A percentile compares a stretch with the other conserved stretches of the same genome.
Conservation (phyloP, 1,140 invertebrate genomes). For the Metopolophium dirhodum region DNA sequence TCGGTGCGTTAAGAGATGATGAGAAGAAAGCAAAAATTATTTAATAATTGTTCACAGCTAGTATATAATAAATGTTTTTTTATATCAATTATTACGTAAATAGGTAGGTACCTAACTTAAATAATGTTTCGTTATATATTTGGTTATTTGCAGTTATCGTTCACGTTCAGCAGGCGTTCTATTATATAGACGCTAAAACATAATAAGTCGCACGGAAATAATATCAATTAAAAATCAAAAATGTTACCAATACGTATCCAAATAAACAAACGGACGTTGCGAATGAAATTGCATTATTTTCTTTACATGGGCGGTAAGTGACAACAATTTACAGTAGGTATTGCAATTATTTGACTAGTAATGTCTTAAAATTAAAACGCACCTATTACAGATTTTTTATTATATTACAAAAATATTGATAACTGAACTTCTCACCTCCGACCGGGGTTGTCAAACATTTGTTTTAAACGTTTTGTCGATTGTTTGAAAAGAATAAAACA, state of each 20-base stretch:
- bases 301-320: slow-evolving; percentile 15
- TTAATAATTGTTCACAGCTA: too few species aligned
- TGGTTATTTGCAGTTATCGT: background rate
- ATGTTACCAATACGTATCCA: background rate
- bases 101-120: background rate
- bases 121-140: background rate
- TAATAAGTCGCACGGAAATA: background rate
- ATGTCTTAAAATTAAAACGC: background rate
- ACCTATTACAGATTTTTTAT: too few species aligned
- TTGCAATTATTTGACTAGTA: background rate
- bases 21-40: too few species aligned
- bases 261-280: background rate
- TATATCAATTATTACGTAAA: background rate
- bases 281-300: slow-evolving; percentile 19
- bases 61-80: background rate
- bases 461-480: too few species aligned
- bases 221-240: background rate
- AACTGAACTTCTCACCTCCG: too few species aligned
- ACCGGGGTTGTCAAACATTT: too few species aligned
- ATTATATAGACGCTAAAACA: background rate
- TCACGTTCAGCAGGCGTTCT: background rate
- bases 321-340: background rate
- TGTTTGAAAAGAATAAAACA: too few species aligned
- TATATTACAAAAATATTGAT: too few species aligned
- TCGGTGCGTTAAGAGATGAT: too few species aligned